Evolutionary conservation across 64 coral and sea anemone species (phyloP).

Genomic region (Dendronephthya gigantea): DNA sequence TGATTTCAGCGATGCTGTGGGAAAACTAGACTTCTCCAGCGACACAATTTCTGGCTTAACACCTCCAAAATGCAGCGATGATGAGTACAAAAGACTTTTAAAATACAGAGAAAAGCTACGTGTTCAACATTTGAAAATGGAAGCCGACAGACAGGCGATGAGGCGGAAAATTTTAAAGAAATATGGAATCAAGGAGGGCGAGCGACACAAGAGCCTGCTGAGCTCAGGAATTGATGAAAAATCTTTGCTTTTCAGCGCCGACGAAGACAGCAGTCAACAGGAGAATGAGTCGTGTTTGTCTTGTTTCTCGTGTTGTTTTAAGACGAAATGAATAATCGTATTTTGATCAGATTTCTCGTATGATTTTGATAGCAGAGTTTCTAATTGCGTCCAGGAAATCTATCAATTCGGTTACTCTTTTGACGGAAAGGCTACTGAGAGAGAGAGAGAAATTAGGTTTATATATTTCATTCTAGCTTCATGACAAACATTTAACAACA

Average conservation of each 20-base stretch:
- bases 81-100: background rate
- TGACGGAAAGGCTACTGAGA: no score
- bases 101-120: background rate
- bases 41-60: background rate
- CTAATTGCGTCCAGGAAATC: no score
- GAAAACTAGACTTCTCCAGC: background rate
- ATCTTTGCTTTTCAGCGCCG: background rate
- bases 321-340: background rate
- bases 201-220: background rate
- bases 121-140: background rate
- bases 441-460: no score
- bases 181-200: background rate
- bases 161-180: background rate
- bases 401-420: no score
- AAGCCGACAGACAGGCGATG: background rate
- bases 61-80: background rate
- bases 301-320: background rate
- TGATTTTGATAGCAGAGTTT: no score
- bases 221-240: background rate
- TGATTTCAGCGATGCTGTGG: background rate
- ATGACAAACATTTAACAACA: no score
- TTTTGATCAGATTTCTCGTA: no score
- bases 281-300: background rate
- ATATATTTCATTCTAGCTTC: no score
- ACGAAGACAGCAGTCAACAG: background rate